Evolutionary conservation across 2,888 invertebrate species (phyloP), one percentile per base, ranked within the genome.

Genomic region (Tribolium freemani): DNA sequence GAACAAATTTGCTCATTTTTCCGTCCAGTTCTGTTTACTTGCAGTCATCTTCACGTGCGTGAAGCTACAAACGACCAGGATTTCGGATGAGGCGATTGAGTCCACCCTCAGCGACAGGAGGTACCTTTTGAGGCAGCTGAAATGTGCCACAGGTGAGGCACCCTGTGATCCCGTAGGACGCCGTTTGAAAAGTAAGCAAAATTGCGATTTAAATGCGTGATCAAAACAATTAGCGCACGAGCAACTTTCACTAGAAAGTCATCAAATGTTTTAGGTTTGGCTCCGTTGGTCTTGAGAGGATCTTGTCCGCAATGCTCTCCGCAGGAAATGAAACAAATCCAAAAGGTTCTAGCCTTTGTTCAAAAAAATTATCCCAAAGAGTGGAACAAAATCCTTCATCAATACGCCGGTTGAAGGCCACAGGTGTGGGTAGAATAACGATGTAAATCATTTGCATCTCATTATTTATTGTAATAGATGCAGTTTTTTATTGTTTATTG

Each of bases 351-450:
- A 8, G 90, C 92, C 11, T 92, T 93, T 86, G 91, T 94, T 66
- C 93, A 94, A 83, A 88, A 92, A 78, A 91, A 92, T 85, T 93
- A 90, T 83, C 94, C 94, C 4, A 92, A 92, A 80, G 93, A 94
- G 84, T 94, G 93, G 93, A 89, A 90, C 64, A 93, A 91, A 86
- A 89, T 93, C 77, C 88, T 93, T 13, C 91, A 91, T 82, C 91
- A 92, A 79, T 93, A 93, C 82, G 88, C 91, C 6, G 91, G 91
- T 71, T 90, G 81, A 83, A 68, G 67, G 67, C 16, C 16, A 38
- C 13, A 31, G 38, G 31, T 57, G 57, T 57, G 57, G 8, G 38
- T 38, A 38, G 38, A 38, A 38, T 38, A 38, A 38, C n/a, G 8
- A 38, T 38, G 38, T 38, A 38, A 38, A 38, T 38, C 5, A 38